A percentile compares a stretch with the other conserved stretches of the same genome.
Evolutionary conservation across 2,888 invertebrate species (phyloP).

Genomic region (Apotomis turbidana): DNA sequence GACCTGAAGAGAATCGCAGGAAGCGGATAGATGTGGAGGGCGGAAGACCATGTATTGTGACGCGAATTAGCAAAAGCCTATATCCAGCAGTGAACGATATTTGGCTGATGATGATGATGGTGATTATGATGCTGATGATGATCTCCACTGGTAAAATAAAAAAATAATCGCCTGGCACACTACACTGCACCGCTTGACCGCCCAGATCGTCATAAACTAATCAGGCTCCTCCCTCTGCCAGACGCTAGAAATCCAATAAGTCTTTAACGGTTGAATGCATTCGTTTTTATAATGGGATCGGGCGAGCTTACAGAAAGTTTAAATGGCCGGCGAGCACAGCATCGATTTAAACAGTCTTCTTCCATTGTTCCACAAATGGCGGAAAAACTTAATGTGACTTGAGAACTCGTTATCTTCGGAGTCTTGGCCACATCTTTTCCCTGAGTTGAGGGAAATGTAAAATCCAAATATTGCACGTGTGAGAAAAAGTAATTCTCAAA

Average conservation of each 20-base stretch:
- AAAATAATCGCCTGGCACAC: too few relatives aligned
- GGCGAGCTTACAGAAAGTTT: constrained; percentile 35
- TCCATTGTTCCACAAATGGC: constrained; percentile 32
- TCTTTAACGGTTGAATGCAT: constrained; percentile 35
- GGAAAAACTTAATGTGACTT: constrained; percentile 31
- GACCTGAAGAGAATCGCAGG: too few relatives aligned
- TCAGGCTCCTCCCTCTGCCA: neutral
- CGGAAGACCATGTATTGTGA: too few relatives aligned
- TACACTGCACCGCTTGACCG: too few relatives aligned
- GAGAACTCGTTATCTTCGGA: constrained; percentile 21
- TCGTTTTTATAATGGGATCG: constrained; percentile 40
- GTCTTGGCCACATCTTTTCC: neutral
- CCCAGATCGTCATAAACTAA: neutral
- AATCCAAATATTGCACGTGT: neutral
- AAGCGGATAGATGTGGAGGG: too few relatives aligned
- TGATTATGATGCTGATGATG: too few relatives aligned
- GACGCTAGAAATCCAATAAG: constrained; percentile 36
- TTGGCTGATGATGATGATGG: too few relatives aligned
- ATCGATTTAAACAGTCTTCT: constrained; percentile 23
- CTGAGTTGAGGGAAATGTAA: neutral
- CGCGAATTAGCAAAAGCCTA: too few relatives aligned
- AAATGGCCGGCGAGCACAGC: constrained; percentile 30
- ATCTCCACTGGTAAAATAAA: too few relatives aligned
- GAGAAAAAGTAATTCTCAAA: neutral
- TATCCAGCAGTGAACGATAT: too few relatives aligned